Conservation (phyloP, 1,140 invertebrate genomes). For the Macrobrachium nipponense region DNA sequence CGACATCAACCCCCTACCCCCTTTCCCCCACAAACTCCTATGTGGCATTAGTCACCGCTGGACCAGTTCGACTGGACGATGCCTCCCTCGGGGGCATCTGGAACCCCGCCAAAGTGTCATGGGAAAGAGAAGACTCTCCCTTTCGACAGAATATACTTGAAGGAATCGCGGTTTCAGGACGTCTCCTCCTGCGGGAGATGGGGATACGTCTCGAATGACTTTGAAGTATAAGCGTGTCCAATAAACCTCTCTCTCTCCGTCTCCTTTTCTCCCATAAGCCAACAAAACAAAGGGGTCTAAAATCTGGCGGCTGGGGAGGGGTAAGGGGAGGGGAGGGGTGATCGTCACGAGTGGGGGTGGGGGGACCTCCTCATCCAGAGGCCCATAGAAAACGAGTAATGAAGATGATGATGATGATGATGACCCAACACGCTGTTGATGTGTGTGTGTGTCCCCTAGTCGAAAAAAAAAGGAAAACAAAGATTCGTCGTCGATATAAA, state of each 20-base stretch:
- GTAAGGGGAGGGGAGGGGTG: background rate
- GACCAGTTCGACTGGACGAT: conserved; percentile 5
- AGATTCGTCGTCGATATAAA: background rate
- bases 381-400: conserved; percentile 56
- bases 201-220: background rate
- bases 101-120: conserved; percentile 11
- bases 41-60: conserved; percentile 36
- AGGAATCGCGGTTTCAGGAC: background rate
- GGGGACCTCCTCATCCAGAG: conserved; percentile 42
- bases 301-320: conserved; percentile 34
- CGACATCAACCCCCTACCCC: no score
- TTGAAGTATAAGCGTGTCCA: background rate
- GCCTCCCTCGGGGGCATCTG: conserved; percentile 16
- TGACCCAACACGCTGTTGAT: no score
- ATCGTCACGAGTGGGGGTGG: background rate
- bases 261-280: background rate
- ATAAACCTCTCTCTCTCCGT: background rate
- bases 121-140: conserved; percentile 23
- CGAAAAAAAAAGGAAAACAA: no score
- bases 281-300: conserved; percentile 33
- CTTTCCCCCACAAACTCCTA: background rate
- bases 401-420: conserved; percentile 42
- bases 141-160: conserved; percentile 12
- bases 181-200: background rate
- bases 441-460: no score